Percentiles rank a stretch among this genome's conserved stretches.
phyloP scores from a whole-genome alignment of 2,888 invertebrate genomes.

The Agrotis ipsilon region DNA sequence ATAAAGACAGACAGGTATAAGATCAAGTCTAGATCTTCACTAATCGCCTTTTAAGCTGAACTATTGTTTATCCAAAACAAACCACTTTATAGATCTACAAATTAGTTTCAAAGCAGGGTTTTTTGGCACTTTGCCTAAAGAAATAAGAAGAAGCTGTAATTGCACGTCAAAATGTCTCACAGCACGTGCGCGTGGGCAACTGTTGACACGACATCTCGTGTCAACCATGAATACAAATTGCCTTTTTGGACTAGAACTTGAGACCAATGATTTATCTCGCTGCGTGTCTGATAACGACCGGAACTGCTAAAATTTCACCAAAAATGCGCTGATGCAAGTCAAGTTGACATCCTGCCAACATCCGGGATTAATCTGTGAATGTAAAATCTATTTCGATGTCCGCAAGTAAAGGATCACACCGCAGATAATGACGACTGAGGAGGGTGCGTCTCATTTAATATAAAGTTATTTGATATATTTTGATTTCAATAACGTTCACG shows the following conservation, averaged over 20 bases:
- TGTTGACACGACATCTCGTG: conserved; percentile 1
- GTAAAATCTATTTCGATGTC: background rate
- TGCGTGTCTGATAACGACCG: conserved; percentile 5
- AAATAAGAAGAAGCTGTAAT: background rate
- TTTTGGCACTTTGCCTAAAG: background rate
- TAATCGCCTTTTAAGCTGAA: conserved; percentile 41
- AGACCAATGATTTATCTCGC: conserved; percentile 19
- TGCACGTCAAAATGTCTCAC: background rate
- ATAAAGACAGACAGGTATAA: too few species aligned
- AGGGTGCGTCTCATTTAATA: too few species aligned
- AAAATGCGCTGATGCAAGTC: background rate
- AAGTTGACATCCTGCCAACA: too few species aligned
- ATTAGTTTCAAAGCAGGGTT: conserved; percentile 3
- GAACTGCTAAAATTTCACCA: conserved; percentile 15
- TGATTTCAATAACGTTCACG: too few species aligned
- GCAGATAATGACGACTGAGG: too few species aligned
- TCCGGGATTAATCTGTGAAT: background rate
- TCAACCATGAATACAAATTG: conserved; percentile 35
- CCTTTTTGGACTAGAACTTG: conserved; percentile 51
- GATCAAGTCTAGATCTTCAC: conserved; percentile 1
- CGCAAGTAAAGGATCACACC: too few species aligned
- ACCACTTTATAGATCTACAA: conserved; percentile 4
- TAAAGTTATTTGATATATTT: too few species aligned
- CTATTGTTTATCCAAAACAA: background rate
- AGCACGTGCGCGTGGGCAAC: conserved; percentile 36